Evolutionary conservation across 2,113 vertebrate species (phyloP), one percentile per base, ranked within the genome.

Genomic region (Puma concolor): DNA sequence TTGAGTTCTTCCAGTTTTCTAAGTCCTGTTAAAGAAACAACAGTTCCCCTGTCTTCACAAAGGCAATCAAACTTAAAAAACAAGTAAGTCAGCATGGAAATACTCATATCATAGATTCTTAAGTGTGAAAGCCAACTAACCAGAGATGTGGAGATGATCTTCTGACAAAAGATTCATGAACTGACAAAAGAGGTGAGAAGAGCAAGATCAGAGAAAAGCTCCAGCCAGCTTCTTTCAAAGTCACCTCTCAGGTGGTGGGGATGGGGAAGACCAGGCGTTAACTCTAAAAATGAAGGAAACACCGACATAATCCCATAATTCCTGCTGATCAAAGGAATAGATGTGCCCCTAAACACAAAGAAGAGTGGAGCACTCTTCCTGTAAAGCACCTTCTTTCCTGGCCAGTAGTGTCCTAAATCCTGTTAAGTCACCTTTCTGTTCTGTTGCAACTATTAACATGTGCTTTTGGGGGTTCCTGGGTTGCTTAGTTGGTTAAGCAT

Each of bases 81-180:
- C 52, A 86, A 96, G 72, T 76, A 27, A 88, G 25, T n/a, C 38
- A 67, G 36, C 77, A 74, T 38, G 31, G n/a, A 95, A 91, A 95
- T 63, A 33, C 77, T 86, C 44, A 25, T 21, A 38, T 82, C 29
- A 23, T 54, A 91, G 81, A 91, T 96, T 67, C 72, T 44, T 93
- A 52, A 38, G 38, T n/a, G 52, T 67, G 81, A 96, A 95, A 52
- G 60, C 94, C 52, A 82, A 92, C 60, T 38, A 41, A 17, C 52
- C 64, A 94, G 86, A 96, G 96, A 93, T 7, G 10, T 71, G 77
- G 91, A 85, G 29, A 85, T 85, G 44, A 88, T 84, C 69, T 91
- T 96, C 50, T 87, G 57, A 67, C 38, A 93, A 91, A 95, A 93
- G 33, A 77, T 54, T 44, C 81, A 69, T 52, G 89, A 82, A 91